These are phyloP conservation scores for Sesia apiformis DNA, from an alignment of 2,888 invertebrate genomes.

Conservation along the genomic window DNA sequence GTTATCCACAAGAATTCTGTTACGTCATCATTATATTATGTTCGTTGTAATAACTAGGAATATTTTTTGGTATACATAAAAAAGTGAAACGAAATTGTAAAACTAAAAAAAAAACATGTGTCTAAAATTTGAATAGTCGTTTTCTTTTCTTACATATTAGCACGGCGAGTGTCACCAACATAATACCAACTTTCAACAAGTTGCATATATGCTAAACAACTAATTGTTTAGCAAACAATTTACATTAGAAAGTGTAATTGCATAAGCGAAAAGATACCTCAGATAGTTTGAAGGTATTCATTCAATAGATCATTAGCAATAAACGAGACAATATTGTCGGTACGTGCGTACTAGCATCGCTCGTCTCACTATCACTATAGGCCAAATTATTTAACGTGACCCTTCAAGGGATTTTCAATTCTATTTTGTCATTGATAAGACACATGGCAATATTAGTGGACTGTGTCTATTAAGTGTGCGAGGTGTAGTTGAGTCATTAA, in stretches of 20 bases:
- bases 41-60: too few species aligned
- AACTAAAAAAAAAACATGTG: too few species aligned
- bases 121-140: neutral
- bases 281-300: conserved; percentile 23
- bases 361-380: conserved; percentile 34
- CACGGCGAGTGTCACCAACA: neutral
- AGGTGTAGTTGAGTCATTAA: conserved; percentile 35
- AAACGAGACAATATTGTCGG: conserved; percentile 64
- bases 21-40: too few species aligned
- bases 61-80: too few species aligned
- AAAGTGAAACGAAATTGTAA: too few species aligned
- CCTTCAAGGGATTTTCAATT: too few species aligned
- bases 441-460: too few species aligned
- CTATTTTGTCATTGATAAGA: too few species aligned
- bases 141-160: neutral
- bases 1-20: too few species aligned
- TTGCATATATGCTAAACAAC: neutral
- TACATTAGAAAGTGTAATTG: conserved; percentile 5
- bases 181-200: neutral
- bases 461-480: neutral
- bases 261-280: conserved; percentile 1
- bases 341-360: conserved; percentile 18
- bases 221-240: neutral
- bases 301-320: conserved; percentile 64
- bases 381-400: neutral